Evolutionary conservation across 1,140 invertebrate genomes (phyloP), one percentile per base, ranked within the genome.

Genomic region (Lordiphosa stackelbergi): DNA sequence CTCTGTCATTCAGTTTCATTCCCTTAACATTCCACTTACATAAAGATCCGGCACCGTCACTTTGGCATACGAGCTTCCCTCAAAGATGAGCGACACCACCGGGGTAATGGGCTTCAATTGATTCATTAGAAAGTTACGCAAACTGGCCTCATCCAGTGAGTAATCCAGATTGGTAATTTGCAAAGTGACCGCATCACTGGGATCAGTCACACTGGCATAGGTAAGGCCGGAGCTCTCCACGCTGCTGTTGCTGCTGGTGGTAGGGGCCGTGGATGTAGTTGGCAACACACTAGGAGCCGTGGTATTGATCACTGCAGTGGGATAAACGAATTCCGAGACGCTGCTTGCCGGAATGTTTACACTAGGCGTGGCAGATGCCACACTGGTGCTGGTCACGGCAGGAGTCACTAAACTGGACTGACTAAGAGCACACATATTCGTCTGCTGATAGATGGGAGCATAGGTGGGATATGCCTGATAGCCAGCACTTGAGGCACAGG

Each of bases 121-220:
- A 55, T 58, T 78, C 57, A 88, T 63, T 0, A 88, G 48, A 19
- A 86, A 86, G 22, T 72, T 77, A 10, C 77, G 69, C 36, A 88
- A 57, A 46, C 61, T 85, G 16, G 57, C 31, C 40, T 88, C 86
- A 43, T 88, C 87, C 58, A 86, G 66, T 11, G 85, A 79, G 53
- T 85, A 86, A 46, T 88, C 87, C 36, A 88, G 47, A 59, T 88
- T 88, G n/a, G 83, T 88, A 0, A 88, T 86, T 53, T 88, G 87
- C 36, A 88, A 59, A 9, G 81, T 88, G 5, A 88, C 70, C 1
- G 78, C 52, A 42, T 86, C 70, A 35, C 54, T 81, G 8, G 49
- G 40, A 47, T 84, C 62, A 5, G 47, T 53, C 5, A 57, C 47
- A 28, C 41, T 63, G 19, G 56, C 49, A 52, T 56, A 53, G 35